These are phyloP conservation scores for Podilymbus podiceps DNA, from an alignment of 2,113 vertebrate species.

Conservation along the genomic window DNA sequence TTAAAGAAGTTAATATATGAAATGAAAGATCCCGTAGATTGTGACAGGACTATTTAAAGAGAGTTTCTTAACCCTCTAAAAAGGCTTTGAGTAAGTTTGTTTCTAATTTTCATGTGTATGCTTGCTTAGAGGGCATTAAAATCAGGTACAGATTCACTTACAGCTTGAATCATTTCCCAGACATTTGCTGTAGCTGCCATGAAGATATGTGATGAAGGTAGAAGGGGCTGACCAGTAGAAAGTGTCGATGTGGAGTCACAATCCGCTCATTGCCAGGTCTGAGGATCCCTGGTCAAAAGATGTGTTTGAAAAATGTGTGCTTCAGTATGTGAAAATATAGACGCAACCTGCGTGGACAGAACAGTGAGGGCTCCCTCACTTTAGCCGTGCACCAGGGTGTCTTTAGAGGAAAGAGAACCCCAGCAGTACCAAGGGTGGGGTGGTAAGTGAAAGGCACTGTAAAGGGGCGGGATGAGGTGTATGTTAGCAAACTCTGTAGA, in stretches of 20 bases:
- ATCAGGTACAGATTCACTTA: background rate
- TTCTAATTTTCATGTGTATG: background rate
- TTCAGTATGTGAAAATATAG: background rate
- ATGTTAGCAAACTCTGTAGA: background rate
- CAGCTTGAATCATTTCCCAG: background rate
- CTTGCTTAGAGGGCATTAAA: background rate
- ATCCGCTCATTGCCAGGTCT: background rate
- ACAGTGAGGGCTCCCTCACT: background rate
- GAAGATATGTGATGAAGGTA: background rate
- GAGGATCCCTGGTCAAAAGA: background rate
- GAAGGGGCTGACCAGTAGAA: background rate
- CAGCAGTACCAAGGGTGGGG: background rate
- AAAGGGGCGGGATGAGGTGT: background rate
- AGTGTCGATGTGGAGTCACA: background rate
- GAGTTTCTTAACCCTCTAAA: background rate
- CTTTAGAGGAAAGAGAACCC: background rate
- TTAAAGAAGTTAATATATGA: background rate
- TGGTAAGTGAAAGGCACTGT: background rate
- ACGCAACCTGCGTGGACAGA: background rate
- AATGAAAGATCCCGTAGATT: background rate
- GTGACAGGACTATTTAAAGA: background rate
- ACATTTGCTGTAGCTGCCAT: background rate
- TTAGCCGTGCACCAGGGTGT: background rate
- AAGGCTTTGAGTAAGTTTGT: background rate
- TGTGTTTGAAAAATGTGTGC: background rate